Conservation (phyloP, 53 echinoderm and acorn worm genomes). For the Astropecten irregularis region DNA sequence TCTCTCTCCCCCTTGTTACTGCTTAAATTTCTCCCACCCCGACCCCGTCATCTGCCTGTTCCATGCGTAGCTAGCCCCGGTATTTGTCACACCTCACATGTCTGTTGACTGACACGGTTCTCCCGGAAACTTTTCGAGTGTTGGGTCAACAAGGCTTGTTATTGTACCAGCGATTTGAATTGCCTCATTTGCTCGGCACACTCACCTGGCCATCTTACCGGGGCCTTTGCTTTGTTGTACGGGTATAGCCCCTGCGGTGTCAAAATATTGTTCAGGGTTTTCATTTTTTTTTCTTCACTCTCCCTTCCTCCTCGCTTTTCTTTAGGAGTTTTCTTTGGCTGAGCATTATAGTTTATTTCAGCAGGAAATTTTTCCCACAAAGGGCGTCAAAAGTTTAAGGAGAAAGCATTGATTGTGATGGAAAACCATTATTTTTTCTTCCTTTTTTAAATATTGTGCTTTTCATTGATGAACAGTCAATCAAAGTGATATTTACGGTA, state of each 20-base stretch:
- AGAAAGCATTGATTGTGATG: neutral
- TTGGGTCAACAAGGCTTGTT: slow-evolving; percentile 50
- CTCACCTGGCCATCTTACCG: slow-evolving; percentile 35
- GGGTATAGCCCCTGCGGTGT: slow-evolving; percentile 48
- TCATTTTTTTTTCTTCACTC: neutral
- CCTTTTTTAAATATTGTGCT: slow-evolving; percentile 21
- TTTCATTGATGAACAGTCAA: slow-evolving; percentile 26
- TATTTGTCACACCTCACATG: neutral
- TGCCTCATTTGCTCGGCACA: slow-evolving; percentile 42
- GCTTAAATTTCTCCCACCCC: too few species aligned
- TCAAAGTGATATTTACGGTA: slow-evolving; percentile 10
- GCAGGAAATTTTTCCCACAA: too few species aligned
- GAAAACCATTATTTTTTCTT: neutral
- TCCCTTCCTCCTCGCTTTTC: neutral
- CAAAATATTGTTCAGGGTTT: slow-evolving; percentile 43
- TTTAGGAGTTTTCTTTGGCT: too few species aligned
- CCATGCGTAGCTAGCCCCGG: too few species aligned
- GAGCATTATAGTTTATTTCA: too few species aligned
- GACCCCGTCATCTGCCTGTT: too few species aligned
- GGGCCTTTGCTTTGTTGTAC: slow-evolving; percentile 4
- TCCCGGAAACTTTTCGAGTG: slow-evolving; percentile 42
- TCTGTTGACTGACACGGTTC: slow-evolving; percentile 38
- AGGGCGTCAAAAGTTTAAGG: slow-evolving; percentile 18
- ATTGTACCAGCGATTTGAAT: slow-evolving; percentile 45
- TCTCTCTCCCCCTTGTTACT: too few species aligned